Base-by-base conservation (phyloP, 2,797 vertebrate genomes). In the Luscinia luscinia region DNA sequence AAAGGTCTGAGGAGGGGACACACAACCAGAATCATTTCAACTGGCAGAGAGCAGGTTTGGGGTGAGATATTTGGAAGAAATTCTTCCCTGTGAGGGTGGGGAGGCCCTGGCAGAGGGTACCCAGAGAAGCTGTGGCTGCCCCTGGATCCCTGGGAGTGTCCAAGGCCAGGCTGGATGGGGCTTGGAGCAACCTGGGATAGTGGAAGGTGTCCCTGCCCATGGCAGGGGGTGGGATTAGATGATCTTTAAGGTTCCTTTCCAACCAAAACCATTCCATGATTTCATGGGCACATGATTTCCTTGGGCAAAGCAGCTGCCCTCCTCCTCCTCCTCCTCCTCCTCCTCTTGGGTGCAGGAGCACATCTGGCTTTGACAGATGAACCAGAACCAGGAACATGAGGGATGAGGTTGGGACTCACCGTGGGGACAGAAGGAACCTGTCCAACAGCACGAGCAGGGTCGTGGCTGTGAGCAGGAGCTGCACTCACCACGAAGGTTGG, bases 171-270 rank as follows among this genome's bases (percentile, higher is more conserved):
- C 0, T 75, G 61, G 43, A 49, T 0, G 0, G 41, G 16, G 34
- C 18, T 78, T 48, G 38, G 69, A 48, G 46, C 54, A 0, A 0
- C 10, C 26, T 61, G 77, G 10, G 30, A 0, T 0, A 1, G 32
- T 41, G 62, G 12, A 1, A 75, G 22, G 7, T 68, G 48, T 41
- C 4, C 34, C 46, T 74, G 30, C 2, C 7, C 5, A 4, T 43
- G 51, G 12, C 22, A 58, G 23, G 19, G 19, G 21, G 9, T 66
- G 11, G 45, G 1, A 52, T 4, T 9, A 14, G 59, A 12, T 45
- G 38, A 6, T 0, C 7, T 66, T 59, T 9, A 10, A 34, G 16
- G 14, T 46, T 24, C 24, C 4, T 66, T 32, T 32, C 34, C 34
- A 18, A 15, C 24, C 16, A 14, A 80, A 74, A 30, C 8, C 17